These are phyloP conservation scores for Psettodes erumei DNA, from an alignment of 2,113 vertebrate species.

Conservation along the genomic window DNA sequence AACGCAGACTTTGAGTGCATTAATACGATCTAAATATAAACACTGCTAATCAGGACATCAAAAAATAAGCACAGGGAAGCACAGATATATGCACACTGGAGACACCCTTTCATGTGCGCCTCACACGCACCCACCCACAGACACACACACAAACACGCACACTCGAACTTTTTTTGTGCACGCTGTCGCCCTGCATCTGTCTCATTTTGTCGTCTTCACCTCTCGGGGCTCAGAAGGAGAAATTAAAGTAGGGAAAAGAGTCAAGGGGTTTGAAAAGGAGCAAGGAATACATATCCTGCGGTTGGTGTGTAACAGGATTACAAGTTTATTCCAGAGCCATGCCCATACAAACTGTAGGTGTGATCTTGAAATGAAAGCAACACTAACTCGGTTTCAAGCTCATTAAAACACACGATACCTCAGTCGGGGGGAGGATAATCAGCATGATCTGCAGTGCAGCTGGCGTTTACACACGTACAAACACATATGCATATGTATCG, in stretches of 20 bases:
- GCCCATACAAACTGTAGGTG: background rate
- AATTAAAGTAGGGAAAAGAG: no score
- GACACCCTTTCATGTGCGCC: slow-evolving; percentile 24
- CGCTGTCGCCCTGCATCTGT: slow-evolving; percentile 20
- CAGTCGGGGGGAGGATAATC: background rate
- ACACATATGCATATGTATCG: background rate
- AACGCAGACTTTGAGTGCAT: slow-evolving; percentile 52
- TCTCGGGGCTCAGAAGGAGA: slow-evolving; percentile 7
- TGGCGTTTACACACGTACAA: background rate
- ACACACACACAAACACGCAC: slow-evolving; percentile 2
- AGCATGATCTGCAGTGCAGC: background rate
- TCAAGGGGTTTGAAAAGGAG: slow-evolving; percentile 33
- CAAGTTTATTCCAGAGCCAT: background rate
- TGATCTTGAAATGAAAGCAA: slow-evolving; percentile 12
- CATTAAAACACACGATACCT: background rate
- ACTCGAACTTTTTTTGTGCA: slow-evolving; percentile 15
- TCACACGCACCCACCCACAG: background rate
- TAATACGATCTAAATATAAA: slow-evolving; percentile 71
- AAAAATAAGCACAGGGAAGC: slow-evolving; percentile 41
- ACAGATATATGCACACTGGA: slow-evolving; percentile 24
- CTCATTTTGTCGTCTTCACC: slow-evolving; percentile 31
- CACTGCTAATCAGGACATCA: slow-evolving; percentile 69
- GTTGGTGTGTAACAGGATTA: slow-evolving; percentile 35
- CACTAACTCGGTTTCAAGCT: slow-evolving; percentile 10
- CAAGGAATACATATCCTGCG: slow-evolving; percentile 5